Base-by-base conservation (phyloP, 2,113 vertebrate genomes). In the Aphyosemion australe region DNA sequence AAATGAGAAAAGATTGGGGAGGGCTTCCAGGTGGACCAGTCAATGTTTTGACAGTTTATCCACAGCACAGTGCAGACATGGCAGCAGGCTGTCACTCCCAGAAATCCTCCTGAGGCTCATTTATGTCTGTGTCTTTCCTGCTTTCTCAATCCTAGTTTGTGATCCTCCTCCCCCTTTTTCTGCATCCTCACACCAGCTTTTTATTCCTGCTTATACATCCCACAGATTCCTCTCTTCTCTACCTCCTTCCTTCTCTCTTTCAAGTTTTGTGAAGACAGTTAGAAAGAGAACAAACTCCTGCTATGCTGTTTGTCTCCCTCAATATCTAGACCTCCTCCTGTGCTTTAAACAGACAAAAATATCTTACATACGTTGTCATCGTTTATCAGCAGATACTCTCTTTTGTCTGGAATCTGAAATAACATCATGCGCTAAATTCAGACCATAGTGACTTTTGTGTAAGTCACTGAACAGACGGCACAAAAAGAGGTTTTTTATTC, bases 41-140 rank as follows among this genome's bases (percentile, higher is more conserved):
- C 68, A 34, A 56, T 87, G 72, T 83, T 82, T 80, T 87, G 82
- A 84, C 79, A 80, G 68, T 84, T 82, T 84, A 80, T 73, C 79
- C 79, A 76, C 65, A 80, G 79, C 70, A 72, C 79, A 61, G 76
- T 70, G 63, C 48, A 65, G 60, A 78, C 21, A 48, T 78, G 70
- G 79, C 68, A 82, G 82, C 79, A 84, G 79, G 79, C 76, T 84
- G 82, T 79, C 82, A 80, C 74, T 87, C 76, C 74, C 61, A 68
- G 19, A 71, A 37, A 50, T 69, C 71, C 79, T 78, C 82, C 74
- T 46, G 79, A 83, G 82, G 65, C 85, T 76, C 74, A 72, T 80
- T 82, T 78, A 72, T 14, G 18, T 73, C 61, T 74, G 70, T 60
- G 66, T 75, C 69, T 86, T 72, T 79, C 55, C 71, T 58, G 66